Percentiles rank a stretch among this genome's conserved stretches.
phyloP scores from a whole-genome alignment of 1,140 invertebrate genomes.

The Potamilus streckersoni region DNA sequence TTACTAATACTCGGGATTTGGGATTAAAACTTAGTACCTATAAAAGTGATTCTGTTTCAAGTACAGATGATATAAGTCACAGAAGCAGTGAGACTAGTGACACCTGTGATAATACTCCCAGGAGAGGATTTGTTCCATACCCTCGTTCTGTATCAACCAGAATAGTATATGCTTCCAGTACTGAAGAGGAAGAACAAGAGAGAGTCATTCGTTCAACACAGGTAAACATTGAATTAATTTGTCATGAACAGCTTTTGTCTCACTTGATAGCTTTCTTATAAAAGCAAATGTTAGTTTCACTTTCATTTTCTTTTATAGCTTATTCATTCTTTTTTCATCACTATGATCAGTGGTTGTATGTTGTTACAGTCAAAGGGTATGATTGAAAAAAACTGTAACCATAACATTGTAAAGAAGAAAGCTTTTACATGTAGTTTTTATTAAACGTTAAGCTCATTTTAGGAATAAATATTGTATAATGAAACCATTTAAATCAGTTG shows the following conservation, averaged over 20 bases:
- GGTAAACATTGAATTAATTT: slow-evolving; percentile 31
- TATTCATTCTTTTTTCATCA: background rate
- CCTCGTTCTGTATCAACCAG: slow-evolving; percentile 31
- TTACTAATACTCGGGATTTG: slow-evolving; percentile 45
- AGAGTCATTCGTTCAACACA: slow-evolving; percentile 37
- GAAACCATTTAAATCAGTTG: too few relatives aligned
- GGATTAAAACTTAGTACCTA: slow-evolving; percentile 34
- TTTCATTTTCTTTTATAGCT: background rate
- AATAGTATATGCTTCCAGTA: slow-evolving; percentile 45
- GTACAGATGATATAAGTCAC: slow-evolving; percentile 46
- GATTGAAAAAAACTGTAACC: too few relatives aligned
- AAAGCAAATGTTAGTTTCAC: background rate
- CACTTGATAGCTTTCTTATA: background rate
- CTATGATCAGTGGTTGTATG: too few relatives aligned
- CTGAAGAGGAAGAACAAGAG: slow-evolving; percentile 54
- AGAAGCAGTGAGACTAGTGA: slow-evolving; percentile 36
- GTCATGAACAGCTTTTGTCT: background rate
- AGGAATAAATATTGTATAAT: too few relatives aligned
- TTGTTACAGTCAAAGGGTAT: too few relatives aligned
- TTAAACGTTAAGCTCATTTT: too few relatives aligned
- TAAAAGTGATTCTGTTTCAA: slow-evolving; percentile 45
- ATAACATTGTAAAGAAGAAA: too few relatives aligned
- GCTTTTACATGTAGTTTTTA: too few relatives aligned
- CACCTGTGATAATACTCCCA: slow-evolving; percentile 35
- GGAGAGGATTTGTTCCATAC: slow-evolving; percentile 46